Base-by-base conservation (phyloP, 2,888 invertebrate species). In the Eristalis pertinax region DNA sequence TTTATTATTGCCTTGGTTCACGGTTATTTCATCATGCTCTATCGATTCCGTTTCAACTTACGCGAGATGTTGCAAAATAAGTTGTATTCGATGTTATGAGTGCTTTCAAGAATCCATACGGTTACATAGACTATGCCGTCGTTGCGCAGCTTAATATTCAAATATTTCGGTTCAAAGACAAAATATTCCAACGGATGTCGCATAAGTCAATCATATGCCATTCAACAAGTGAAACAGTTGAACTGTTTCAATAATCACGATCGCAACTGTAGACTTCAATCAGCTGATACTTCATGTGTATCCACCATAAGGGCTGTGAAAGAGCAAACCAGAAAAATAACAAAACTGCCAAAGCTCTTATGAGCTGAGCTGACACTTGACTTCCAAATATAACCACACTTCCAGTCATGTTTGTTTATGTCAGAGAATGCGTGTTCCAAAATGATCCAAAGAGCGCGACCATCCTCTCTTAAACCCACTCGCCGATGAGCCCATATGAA, bases 371-470 rank as follows among this genome's bases (percentile, higher is more conserved):
- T 74, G 74, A 65, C 65, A 74, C 32, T 38, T 65, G 4, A 65
- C 50, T 74, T 65, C 50, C 74, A 32, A 24, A 35, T 65, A 56
- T 56, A 64, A 65, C 56, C 56, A 26, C 64, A n/a, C 22, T 74
- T 65, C 65, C 74, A 64, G 35, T 35, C 64, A 24, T 77, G 43
- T 63, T 77, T 77, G 70, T 70, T 78, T 78, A 69, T 78, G 69
- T 41, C 70, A 77, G 50, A 63, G 50, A 29, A 22, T 15, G n/a
- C 50, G 35, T 35, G 24, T 8, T 60, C 38, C 35, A 60, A 43
- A 7, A n/a, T 22, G 8, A 35, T 19, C 8, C 7, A 58, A 78
- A 41, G 64, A 63, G 38, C 5, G 4, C 5, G 5, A n/a, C 5
- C 15, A 35, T 24, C 60, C 19, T 62, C 73, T 79, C 79, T 73